These are phyloP conservation scores for Sycophila sp. DNA, from an alignment of 1,140 invertebrate genomes.

Conservation along the genomic window DNA sequence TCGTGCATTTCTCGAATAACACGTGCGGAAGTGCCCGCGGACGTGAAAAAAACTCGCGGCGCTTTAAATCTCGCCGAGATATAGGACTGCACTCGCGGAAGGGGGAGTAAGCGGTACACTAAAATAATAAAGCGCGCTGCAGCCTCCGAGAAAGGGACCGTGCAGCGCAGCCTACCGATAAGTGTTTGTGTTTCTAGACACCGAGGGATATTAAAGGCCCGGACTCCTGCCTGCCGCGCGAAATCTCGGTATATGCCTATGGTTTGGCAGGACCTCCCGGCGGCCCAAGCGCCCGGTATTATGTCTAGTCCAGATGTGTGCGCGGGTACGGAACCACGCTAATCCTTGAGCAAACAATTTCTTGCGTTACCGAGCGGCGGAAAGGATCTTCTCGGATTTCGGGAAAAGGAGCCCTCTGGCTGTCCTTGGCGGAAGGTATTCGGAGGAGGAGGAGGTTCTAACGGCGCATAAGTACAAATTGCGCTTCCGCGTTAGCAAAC, in stretches of 20 bases:
- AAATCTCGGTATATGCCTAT: no score
- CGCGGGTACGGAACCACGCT: not conserved
- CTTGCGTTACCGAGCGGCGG: not conserved
- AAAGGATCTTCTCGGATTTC: not conserved
- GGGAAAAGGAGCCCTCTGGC: not conserved
- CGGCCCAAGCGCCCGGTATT: not conserved
- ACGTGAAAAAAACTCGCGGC: not conserved
- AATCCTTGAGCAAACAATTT: constrained; percentile 20
- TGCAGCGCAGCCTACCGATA: not conserved
- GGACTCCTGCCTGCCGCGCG: no score
- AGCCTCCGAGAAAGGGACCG: constrained; percentile 37
- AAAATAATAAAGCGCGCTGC: constrained; percentile 59
- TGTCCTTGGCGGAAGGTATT: no score
- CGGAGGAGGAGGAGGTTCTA: no score
- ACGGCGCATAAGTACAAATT: not conserved
- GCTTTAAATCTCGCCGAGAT: constrained; percentile 11
- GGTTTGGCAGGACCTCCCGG: no score
- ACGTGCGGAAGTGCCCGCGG: not conserved
- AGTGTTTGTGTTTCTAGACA: constrained; percentile 57
- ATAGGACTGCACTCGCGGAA: not conserved
- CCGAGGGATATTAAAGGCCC: constrained; percentile 37
- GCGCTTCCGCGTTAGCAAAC: no score
- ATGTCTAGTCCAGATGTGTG: not conserved
- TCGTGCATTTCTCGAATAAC: not conserved
- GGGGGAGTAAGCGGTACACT: constrained; percentile 30